These are phyloP conservation scores for Grus americana DNA, from an alignment of 2,113 vertebrate genomes.

Conservation along the genomic window DNA sequence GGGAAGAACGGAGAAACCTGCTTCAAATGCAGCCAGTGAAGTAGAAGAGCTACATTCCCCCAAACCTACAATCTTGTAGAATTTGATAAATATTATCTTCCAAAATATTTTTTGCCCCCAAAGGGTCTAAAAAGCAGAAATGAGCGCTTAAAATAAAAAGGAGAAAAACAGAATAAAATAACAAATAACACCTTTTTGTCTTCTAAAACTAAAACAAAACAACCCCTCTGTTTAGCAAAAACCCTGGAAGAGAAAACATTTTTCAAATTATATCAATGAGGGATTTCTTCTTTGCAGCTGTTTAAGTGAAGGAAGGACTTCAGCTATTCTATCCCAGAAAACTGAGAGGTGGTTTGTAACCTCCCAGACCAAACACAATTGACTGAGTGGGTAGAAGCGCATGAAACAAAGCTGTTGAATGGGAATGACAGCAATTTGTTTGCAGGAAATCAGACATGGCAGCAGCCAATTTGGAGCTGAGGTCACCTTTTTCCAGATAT, in stretches of 20 bases:
- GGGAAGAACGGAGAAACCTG: not conserved
- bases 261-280: not conserved
- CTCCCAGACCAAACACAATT: not conserved
- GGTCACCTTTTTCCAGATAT: not conserved
- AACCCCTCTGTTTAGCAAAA: not conserved
- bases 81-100: not conserved
- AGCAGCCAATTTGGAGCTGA: not conserved
- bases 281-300: not conserved
- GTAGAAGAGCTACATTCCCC: not conserved
- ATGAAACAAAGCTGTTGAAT: not conserved
- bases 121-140: not conserved
- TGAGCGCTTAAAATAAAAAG: not conserved
- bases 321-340: not conserved
- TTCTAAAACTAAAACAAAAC: not conserved
- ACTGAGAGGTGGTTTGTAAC: not conserved
- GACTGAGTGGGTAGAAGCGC: not conserved
- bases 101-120: rapidly evolving
- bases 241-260: not conserved
- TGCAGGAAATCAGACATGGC: not conserved
- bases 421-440: not conserved
- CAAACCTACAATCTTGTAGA: not conserved
- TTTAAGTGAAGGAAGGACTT: not conserved
- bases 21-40: not conserved
- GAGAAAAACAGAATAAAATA: not conserved
- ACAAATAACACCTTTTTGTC: not conserved